A percentile compares a stretch with the other conserved stretches of the same genome.
phyloP scores from a whole-genome alignment of 2,888 invertebrate species.

The Drosophila neutralis region DNA sequence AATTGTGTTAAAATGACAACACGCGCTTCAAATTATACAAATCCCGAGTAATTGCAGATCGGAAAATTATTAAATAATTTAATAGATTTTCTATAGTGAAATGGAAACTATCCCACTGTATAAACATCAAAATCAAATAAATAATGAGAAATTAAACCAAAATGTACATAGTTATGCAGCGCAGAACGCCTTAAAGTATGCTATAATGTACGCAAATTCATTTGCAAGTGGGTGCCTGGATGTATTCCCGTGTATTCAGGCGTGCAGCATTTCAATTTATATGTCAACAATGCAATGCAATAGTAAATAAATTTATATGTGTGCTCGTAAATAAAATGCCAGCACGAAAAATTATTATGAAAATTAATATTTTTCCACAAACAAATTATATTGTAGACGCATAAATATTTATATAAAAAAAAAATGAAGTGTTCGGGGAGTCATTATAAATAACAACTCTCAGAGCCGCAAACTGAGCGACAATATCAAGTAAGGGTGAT shows the following conservation, averaged over 20 bases:
- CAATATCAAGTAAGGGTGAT: constrained; percentile 15
- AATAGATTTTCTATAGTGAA: constrained; percentile 57
- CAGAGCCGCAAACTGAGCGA: constrained; percentile 2
- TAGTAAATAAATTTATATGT: constrained; percentile 62
- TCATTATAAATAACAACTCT: constrained; percentile 49
- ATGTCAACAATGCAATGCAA: constrained; percentile 73
- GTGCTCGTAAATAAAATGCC: constrained; percentile 44
- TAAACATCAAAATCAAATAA: constrained; percentile 47
- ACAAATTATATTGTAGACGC: constrained; percentile 76
- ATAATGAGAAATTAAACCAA: constrained; percentile 73
- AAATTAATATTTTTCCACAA: constrained; percentile 52
- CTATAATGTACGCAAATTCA: constrained; percentile 73
- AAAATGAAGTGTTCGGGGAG: constrained; percentile 79
- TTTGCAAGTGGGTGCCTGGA: constrained; percentile 25
- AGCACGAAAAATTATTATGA: constrained; percentile 45
- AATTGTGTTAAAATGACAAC: constrained; percentile 66
- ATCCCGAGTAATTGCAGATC: constrained; percentile 54
- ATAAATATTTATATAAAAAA: constrained; percentile 71
- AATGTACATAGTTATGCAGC: constrained; percentile 71
- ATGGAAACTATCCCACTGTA: constrained; percentile 36
- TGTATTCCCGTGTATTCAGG: constrained; percentile 13
- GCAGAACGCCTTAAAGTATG: constrained; percentile 67
- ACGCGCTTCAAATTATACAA: constrained; percentile 63
- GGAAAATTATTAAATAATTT: constrained; percentile 70
- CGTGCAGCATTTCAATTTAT: constrained; percentile 73